Percentiles rank a stretch among this genome's conserved stretches.
These are phyloP conservation scores for Echinometra lucunter DNA, from an alignment of 53 echinoderm and acorn worm genomes.

Conservation along the genomic window DNA sequence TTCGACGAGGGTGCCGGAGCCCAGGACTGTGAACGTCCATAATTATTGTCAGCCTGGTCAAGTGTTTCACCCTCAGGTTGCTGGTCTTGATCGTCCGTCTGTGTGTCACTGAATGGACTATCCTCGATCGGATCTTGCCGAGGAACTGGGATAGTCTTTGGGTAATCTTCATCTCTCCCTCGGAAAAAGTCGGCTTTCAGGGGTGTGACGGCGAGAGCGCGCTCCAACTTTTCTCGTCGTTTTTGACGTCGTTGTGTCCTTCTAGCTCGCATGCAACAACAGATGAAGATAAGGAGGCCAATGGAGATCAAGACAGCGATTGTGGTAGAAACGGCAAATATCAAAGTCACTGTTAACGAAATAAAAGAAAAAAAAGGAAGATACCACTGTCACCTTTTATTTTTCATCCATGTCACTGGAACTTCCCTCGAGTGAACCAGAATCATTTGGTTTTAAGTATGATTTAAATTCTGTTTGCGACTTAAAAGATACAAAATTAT, in stretches of 20 bases:
- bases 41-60: neutral
- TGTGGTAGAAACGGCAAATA: slow-evolving; percentile 28
- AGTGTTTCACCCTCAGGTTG: neutral
- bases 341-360: slow-evolving; percentile 39
- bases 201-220: slow-evolving; percentile 49
- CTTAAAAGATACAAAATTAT: too few species aligned
- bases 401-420: neutral
- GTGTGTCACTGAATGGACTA: neutral
- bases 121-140: slow-evolving; percentile 56
- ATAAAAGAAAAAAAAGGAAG: neutral
- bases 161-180: slow-evolving; percentile 8
- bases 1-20: slow-evolving; percentile 13
- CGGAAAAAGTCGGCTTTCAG: slow-evolving; percentile 49
- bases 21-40: slow-evolving; percentile 49
- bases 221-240: slow-evolving; percentile 47
- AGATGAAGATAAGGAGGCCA: slow-evolving; percentile 26
- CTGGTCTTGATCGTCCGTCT: neutral
- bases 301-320: neutral
- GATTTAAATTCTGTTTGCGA: too few species aligned
- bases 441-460: neutral
- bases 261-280: slow-evolving; percentile 16
- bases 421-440: neutral
- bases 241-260: slow-evolving; percentile 49
- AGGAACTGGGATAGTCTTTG: neutral
- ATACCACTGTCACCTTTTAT: neutral